Evolutionary conservation across 2,888 invertebrate species (phyloP).

Genomic region (Protodeltote pygarga): DNA sequence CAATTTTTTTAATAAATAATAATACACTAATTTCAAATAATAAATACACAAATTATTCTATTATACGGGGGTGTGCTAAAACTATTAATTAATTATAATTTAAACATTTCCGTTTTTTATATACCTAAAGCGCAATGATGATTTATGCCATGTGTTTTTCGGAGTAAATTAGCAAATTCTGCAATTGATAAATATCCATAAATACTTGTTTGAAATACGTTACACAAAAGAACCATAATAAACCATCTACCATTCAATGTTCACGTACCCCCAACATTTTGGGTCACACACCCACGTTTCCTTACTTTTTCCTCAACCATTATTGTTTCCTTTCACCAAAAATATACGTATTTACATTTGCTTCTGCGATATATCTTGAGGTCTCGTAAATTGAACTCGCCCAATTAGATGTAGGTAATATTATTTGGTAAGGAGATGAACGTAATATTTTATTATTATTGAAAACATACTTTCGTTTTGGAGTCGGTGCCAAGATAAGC

Average conservation of each 20-base stretch:
- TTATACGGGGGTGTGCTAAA: too few species aligned
- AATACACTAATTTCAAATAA: too few species aligned
- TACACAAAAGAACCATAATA: not conserved
- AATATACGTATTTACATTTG: slow-evolving; percentile 25
- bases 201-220: too few species aligned
- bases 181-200: too few species aligned
- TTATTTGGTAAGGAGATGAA: slow-evolving; percentile 20
- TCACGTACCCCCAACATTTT: slow-evolving; percentile 18
- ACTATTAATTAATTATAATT: too few species aligned
- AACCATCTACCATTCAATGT: slow-evolving; percentile 10
- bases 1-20: too few species aligned
- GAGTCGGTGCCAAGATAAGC: too few species aligned
- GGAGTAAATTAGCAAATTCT: too few species aligned
- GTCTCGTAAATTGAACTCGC: slow-evolving; percentile 21
- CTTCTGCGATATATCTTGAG: slow-evolving; percentile 24
- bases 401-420: slow-evolving; percentile 28
- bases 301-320: slow-evolving; percentile 31
- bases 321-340: slow-evolving; percentile 25
- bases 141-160: too few species aligned
- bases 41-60: too few species aligned
- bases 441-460: slow-evolving; percentile 1
- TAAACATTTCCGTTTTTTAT: too few species aligned
- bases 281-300: not conserved
- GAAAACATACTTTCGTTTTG: slow-evolving; percentile 6
- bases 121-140: too few species aligned